These are phyloP conservation scores for Hypsopygia costalis DNA, from an alignment of 2,888 invertebrate genomes.

Conservation along the genomic window DNA sequence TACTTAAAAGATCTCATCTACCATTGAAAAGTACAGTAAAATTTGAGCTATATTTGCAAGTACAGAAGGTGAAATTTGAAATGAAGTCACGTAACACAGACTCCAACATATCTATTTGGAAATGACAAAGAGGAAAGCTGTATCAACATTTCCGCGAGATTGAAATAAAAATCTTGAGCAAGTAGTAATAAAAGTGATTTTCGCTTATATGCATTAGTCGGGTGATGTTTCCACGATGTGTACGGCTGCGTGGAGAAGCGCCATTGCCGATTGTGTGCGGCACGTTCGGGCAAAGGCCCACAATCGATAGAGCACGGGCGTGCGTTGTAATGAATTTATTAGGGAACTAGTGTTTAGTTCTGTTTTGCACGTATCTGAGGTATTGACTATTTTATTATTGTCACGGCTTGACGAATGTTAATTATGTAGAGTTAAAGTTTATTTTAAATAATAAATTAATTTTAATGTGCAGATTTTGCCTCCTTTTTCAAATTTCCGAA, in stretches of 20 bases:
- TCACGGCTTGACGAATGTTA: too few species aligned
- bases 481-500: too few species aligned
- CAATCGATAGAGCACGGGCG: conserved; percentile 79
- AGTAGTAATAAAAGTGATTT: conserved; percentile 15
- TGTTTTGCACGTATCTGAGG: conserved; percentile 20
- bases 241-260: conserved; percentile 71
- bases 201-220: conserved; percentile 18
- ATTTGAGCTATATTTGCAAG: not conserved
- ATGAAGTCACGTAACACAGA: conserved; percentile 28
- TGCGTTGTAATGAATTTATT: conserved; percentile 79
- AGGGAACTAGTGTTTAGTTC: conserved; percentile 52
- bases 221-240: conserved; percentile 28
- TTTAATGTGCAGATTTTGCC: too few species aligned
- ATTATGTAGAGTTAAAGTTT: too few species aligned
- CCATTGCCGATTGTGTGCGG: conserved; percentile 75
- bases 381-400: conserved; percentile 13
- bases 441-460: too few species aligned
- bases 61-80: conserved; percentile 6
- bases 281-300: conserved; percentile 76
- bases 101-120: conserved; percentile 58
- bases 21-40: conserved; percentile 4
- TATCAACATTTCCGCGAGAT: conserved; percentile 15
- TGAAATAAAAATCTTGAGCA: conserved; percentile 21
- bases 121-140: conserved; percentile 32
- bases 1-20: conserved; percentile 56